A percentile compares a stretch with the other conserved stretches of the same genome.
Conservation (phyloP, 2,888 invertebrate genomes). For the Julus scandinavius region DNA sequence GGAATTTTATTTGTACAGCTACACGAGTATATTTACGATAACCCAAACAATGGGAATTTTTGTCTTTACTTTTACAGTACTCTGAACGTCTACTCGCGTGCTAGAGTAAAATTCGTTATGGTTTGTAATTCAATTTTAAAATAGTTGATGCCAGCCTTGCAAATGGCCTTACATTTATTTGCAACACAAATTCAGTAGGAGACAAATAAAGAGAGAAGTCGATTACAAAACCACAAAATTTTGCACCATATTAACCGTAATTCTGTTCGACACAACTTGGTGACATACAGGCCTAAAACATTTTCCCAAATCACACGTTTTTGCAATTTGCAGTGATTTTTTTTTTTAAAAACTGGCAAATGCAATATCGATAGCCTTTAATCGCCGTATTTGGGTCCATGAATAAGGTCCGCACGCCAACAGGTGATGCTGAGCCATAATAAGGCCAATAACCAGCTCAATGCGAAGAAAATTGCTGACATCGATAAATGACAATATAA, state of each 20-base stretch:
- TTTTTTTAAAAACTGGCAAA: no score
- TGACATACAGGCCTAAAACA: no score
- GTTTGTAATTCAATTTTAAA: not conserved
- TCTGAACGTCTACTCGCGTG: not conserved
- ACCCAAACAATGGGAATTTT: not conserved
- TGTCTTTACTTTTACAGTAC: not conserved
- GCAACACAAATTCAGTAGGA: not conserved
- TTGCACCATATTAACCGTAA: not conserved
- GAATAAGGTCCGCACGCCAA: no score
- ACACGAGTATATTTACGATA: not conserved
- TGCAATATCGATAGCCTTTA: no score
- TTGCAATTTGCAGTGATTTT: no score
- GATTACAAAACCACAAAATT: not conserved
- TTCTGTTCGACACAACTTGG: no score
- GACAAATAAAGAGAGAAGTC: not conserved
- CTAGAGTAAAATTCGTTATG: not conserved
- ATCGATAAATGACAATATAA: slow-evolving; percentile 8
- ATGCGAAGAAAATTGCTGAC: not conserved
- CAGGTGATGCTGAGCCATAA: not conserved
- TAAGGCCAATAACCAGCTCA: not conserved
- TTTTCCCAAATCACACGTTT: no score
- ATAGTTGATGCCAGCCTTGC: not conserved
- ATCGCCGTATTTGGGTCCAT: no score
- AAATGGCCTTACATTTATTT: not conserved
- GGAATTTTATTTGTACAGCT: not conserved